phyloP scores from a whole-genome alignment of 1,140 invertebrate species.

The Homarus americanus region DNA sequence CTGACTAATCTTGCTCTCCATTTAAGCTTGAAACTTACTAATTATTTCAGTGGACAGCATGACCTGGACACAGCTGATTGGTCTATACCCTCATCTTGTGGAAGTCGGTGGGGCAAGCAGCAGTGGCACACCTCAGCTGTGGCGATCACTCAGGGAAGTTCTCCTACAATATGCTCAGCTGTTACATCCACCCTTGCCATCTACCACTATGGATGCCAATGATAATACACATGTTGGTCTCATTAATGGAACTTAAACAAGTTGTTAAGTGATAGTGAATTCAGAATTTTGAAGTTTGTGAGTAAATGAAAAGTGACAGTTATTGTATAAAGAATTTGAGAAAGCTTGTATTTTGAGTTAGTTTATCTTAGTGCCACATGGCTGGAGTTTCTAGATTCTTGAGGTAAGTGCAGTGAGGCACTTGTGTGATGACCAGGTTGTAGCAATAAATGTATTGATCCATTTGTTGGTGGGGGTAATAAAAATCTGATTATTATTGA shows the following conservation, averaged over 20 bases:
- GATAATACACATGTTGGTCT: slow-evolving; percentile 37
- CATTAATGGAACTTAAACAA: slow-evolving; percentile 51
- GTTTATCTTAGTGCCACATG: not conserved
- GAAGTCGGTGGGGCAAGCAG: slow-evolving; percentile 76
- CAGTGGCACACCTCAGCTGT: slow-evolving; percentile 68
- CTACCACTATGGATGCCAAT: slow-evolving; percentile 21
- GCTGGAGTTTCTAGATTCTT: not conserved
- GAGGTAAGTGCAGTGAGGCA: not conserved
- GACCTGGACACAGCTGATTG: slow-evolving; percentile 95
- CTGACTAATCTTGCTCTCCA: not conserved
- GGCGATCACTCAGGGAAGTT: slow-evolving; percentile 71
- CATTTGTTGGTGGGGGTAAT: not conserved
- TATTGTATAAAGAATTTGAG: not conserved
- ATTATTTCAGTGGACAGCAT: slow-evolving; percentile 86
- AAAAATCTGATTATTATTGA: not conserved
- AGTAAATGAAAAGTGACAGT: not conserved
- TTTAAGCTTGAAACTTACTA: not conserved
- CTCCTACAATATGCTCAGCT: slow-evolving; percentile 74
- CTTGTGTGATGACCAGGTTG: not conserved
- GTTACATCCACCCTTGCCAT: slow-evolving; percentile 62
- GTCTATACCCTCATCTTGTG: slow-evolving; percentile 93
- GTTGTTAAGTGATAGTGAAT: not conserved
- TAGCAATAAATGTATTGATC: not conserved
- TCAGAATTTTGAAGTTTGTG: slow-evolving; percentile 11
- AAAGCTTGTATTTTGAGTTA: slow-evolving; percentile 7